These are phyloP conservation scores for Nannoperca australis DNA, from an alignment of 2,797 vertebrate species.

Conservation along the genomic window DNA sequence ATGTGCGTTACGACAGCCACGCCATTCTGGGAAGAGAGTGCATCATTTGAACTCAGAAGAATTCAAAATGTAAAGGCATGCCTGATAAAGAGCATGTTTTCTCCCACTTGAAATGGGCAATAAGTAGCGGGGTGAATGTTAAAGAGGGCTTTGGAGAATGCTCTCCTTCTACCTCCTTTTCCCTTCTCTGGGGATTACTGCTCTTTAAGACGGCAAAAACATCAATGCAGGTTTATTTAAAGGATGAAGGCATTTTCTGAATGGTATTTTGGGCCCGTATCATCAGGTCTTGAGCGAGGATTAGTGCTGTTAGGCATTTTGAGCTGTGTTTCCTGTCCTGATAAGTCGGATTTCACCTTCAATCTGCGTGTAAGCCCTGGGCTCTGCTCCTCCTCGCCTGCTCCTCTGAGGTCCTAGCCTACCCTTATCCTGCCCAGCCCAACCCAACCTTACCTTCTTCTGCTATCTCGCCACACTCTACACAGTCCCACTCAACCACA, in stretches of 20 bases:
- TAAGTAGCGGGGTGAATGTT: constrained; percentile 83
- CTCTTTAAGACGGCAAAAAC: constrained; percentile 84
- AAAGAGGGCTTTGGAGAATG: constrained; percentile 82
- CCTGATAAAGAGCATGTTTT: constrained; percentile 76
- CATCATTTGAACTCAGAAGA: constrained; percentile 76
- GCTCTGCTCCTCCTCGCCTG: constrained; percentile 81
- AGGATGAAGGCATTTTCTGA: constrained; percentile 87
- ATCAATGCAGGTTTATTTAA: constrained; percentile 86
- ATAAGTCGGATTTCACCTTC: constrained; percentile 86
- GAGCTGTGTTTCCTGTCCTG: constrained; percentile 83
- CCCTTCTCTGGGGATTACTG: constrained; percentile 79
- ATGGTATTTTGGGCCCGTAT: constrained; percentile 83
- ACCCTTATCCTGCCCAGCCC: constrained; percentile 73
- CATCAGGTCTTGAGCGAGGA: constrained; percentile 84
- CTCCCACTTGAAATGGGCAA: constrained; percentile 78
- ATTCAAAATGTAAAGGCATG: constrained; percentile 70
- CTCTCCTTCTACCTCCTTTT: constrained; percentile 70
- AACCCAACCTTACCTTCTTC: constrained; percentile 55
- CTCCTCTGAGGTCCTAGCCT: constrained; percentile 79
- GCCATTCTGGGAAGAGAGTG: constrained; percentile 55
- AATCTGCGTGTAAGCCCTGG: constrained; percentile 84
- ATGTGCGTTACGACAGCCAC: constrained; percentile 44
- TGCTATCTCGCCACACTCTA: constrained; percentile 54
- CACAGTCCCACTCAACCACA: constrained; percentile 43
- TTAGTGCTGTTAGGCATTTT: constrained; percentile 85